These are phyloP conservation scores for Oxyruncus cristatus DNA, from an alignment of 2,113 vertebrate species.

Conservation along the genomic window DNA sequence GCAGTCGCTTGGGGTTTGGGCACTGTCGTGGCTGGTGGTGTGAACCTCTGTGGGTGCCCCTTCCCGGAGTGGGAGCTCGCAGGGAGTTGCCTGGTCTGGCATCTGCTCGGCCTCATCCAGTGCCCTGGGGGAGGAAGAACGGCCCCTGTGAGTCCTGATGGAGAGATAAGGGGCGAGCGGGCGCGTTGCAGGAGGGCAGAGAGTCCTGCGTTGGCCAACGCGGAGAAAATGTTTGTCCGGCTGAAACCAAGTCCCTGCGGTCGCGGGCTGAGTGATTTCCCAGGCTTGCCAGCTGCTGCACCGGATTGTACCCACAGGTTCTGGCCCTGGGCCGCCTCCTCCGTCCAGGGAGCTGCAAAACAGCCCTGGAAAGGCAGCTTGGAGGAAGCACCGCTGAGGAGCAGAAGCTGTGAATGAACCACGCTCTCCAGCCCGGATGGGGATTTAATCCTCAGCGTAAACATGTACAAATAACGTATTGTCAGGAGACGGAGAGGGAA, in stretches of 20 bases:
- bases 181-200: conserved; percentile 12
- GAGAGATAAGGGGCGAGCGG: conserved; percentile 46
- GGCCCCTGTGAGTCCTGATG: neutral
- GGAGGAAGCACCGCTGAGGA: neutral
- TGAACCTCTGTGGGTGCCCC: neutral
- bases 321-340: conserved; percentile 53
- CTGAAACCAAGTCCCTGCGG: conserved; percentile 65
- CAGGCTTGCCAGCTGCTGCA: conserved; percentile 67
- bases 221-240: conserved; percentile 67
- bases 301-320: conserved; percentile 67
- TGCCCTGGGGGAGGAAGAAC: neutral
- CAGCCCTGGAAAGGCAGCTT: neutral
- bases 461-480: neutral
- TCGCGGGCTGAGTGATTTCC: conserved; percentile 53
- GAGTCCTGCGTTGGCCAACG: neutral
- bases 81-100: neutral
- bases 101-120: neutral
- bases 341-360: neutral
- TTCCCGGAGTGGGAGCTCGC: neutral
- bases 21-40: rapidly evolving
- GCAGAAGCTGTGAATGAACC: conserved; percentile 36
- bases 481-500: conserved; percentile 2
- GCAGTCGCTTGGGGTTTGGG: neutral
- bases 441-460: conserved; percentile 46
- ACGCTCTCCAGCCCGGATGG: neutral